Evolutionary conservation across 2,113 vertebrate species (phyloP).

Genomic region (Oryzias curvinotus): DNA sequence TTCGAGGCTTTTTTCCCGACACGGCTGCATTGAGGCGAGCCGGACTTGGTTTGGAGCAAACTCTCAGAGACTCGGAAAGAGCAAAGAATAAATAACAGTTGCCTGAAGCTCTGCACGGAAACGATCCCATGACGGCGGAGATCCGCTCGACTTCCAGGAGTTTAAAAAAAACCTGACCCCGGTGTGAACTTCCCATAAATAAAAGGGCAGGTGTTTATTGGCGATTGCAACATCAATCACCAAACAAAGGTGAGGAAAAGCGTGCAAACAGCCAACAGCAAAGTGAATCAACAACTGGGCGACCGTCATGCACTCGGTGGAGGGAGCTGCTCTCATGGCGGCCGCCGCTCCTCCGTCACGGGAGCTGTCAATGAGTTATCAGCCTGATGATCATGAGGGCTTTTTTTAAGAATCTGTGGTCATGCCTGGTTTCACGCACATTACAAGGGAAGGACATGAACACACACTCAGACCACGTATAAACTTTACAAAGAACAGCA

Average conservation of each 20-base stretch:
- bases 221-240: constrained; percentile 44
- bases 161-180: constrained; percentile 35
- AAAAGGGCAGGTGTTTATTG: constrained; percentile 48
- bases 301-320: constrained; percentile 11
- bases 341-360: constrained; percentile 40
- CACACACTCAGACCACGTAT: constrained; percentile 44
- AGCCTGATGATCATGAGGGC: constrained; percentile 41
- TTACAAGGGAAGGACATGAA: constrained; percentile 30
- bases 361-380: constrained; percentile 74
- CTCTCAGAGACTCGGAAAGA: no score
- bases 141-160: constrained; percentile 2
- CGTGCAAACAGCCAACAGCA: constrained; percentile 50
- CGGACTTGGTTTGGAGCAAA: no score
- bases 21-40: no score
- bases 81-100: no score
- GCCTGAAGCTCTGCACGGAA: no score
- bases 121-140: no score
- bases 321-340: not conserved
- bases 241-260: constrained; percentile 26
- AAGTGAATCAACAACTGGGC: constrained; percentile 35
- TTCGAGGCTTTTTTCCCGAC: no score
- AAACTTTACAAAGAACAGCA: constrained; percentile 69
- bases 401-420: constrained; percentile 47
- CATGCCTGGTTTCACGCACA: constrained; percentile 41
- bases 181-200: constrained; percentile 46